These are phyloP conservation scores for Rutpela maculata DNA, from an alignment of 2,888 invertebrate species.

Conservation along the genomic window DNA sequence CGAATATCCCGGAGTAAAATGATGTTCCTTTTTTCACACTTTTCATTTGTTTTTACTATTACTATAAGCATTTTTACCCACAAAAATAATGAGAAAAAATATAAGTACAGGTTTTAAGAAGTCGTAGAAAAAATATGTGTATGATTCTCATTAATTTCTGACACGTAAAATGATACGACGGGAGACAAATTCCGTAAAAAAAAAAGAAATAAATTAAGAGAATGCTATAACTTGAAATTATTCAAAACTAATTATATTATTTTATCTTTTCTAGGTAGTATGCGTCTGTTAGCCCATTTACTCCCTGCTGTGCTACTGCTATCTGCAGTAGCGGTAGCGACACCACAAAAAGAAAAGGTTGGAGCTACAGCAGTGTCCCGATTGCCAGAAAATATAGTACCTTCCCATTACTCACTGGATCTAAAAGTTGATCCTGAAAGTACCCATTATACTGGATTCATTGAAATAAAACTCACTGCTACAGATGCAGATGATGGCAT, in stretches of 20 bases:
- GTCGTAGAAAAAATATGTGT: too few species aligned
- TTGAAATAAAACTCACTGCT: slow-evolving; percentile 42
- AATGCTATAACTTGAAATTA: too few species aligned
- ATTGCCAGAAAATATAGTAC: slow-evolving; percentile 74
- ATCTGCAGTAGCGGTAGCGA: background rate
- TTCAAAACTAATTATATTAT: background rate
- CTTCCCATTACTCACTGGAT: slow-evolving; percentile 75
- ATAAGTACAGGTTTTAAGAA: too few species aligned
- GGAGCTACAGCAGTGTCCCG: slow-evolving; percentile 67
- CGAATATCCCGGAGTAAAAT: too few species aligned
- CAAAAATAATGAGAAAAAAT: too few species aligned
- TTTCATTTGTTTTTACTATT: too few species aligned
- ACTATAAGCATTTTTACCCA: too few species aligned
- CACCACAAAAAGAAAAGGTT: background rate
- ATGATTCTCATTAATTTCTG: too few species aligned
- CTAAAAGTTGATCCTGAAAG: slow-evolving; percentile 45
- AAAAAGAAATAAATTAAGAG: too few species aligned
- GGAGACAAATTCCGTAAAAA: too few species aligned
- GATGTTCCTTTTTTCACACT: too few species aligned
- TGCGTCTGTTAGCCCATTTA: background rate
- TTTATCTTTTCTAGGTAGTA: background rate
- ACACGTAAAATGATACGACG: too few species aligned
- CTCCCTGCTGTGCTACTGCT: background rate
- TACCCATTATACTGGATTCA: slow-evolving; percentile 43
- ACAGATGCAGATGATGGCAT: background rate